These are phyloP conservation scores for Puma concolor DNA, from an alignment of 2,113 vertebrate species.

Conservation along the genomic window DNA sequence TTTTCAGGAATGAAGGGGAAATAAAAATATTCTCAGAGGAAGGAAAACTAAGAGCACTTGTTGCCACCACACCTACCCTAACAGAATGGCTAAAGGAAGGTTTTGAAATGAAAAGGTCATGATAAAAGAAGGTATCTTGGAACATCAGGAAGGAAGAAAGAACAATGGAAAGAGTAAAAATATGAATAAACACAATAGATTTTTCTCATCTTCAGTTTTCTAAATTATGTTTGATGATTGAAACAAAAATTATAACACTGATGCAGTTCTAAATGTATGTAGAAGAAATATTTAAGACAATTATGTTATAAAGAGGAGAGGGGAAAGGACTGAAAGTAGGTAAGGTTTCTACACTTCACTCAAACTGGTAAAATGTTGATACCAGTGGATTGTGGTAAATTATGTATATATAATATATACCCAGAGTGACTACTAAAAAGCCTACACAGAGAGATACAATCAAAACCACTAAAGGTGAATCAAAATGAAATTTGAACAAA, in stretches of 20 bases:
- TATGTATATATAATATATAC: not conserved
- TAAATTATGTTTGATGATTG: slow-evolving; percentile 4
- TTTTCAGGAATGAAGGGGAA: slow-evolving; percentile 15
- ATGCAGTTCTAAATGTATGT: not conserved
- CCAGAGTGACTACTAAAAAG: not conserved
- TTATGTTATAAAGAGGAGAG: not conserved
- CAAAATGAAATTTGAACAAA: slow-evolving; percentile 52
- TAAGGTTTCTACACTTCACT: not conserved
- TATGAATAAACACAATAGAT: slow-evolving; percentile 11
- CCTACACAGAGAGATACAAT: not conserved
- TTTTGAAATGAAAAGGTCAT: slow-evolving; percentile 53
- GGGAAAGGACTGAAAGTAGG: not conserved
- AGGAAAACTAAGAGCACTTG: slow-evolving; percentile 50
- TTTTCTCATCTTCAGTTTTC: slow-evolving; percentile 26
- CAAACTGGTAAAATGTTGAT: slow-evolving; percentile 21
- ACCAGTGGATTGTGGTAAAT: not conserved
- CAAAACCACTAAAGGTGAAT: not conserved
- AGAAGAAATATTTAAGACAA: not conserved
- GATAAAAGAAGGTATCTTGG: slow-evolving; percentile 7
- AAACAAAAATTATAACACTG: slow-evolving; percentile 21
- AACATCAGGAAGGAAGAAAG: not conserved
- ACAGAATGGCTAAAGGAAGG: slow-evolving; percentile 23
- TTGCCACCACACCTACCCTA: not conserved
- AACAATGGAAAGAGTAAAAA: slow-evolving; percentile 39
- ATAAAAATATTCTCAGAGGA: slow-evolving; percentile 25